Evolutionary conservation across 1,140 invertebrate species (phyloP), one percentile per base, ranked within the genome.

Genomic region (Limonius californicus): DNA sequence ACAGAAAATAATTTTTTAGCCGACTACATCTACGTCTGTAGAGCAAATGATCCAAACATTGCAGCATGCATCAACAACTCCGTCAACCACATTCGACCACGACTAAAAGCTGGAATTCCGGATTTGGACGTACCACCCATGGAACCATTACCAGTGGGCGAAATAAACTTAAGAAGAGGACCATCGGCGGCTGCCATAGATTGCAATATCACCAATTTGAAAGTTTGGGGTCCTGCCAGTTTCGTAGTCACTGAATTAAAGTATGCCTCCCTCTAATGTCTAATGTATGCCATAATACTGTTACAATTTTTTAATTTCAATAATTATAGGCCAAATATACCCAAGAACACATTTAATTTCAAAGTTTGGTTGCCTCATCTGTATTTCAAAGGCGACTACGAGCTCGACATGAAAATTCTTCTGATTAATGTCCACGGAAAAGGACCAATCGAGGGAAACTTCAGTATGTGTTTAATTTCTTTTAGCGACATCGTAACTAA

Each of bases 61-160:
- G 80, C 84, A 65, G 77, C 78, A 59, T 89, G 87, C 69, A 86
- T 89, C 55, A 80, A 80, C 42, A 82, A 85, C 56, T 83, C 86
- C 0, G 82, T 88, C 3, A 82, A 87, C 30, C 74, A 79, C 18
- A 70, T 89, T 2, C 78, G 83, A 57, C 79, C 80, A 0, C 82
- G 85, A 71, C 78, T 89, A 50, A 74, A 77, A 3, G 70, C 78
- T 73, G 87, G 87, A 62, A 87, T 87, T 58, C 83, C 84, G 0
- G 86, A 88, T 72, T 71, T 88, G n/a, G 80, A 84, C 0, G 84
- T 87, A 9, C 87, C 87, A 0, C 72, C 83, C 0, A 81, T 88
- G 2, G 87, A 89, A 62, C 87, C 87, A 0, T 72, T 89, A 11
- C 71, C 76, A 21, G 71, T 88, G 15, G 82, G 85, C 4, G 81